Base-by-base conservation (phyloP, 2,113 vertebrate species). In the Amphilophus citrinellus region DNA sequence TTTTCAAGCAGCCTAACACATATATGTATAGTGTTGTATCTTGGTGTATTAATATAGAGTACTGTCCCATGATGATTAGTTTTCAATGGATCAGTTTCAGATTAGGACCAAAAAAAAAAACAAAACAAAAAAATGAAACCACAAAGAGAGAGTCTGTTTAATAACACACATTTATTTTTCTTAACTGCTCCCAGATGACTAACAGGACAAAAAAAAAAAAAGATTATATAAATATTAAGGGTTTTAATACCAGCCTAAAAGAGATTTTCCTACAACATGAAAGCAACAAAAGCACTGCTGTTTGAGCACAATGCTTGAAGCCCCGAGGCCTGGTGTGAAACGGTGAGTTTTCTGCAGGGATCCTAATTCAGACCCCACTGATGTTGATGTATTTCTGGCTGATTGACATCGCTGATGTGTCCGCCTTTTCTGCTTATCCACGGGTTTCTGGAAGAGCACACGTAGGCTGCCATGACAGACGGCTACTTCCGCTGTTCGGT, bases 371-470 rank as follows among this genome's bases (percentile, higher is more conserved):
- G 80, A 66, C 42, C 5, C 63, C 22, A 35, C 71, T n/a, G 47
- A 58, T 56, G 22, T 10, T 61, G 62, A 30, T 20, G 27, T 73
- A 76, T 80, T 39, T 59, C 20, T 22, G 30, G 53, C 73, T 84
- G 86, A 84, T 39, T 82, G 79, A 53, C 82, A 84, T 37, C 17
- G n/a, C 68, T 17, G 68, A 82, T 79, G 90, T 77, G 63, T 65
- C 65, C 47, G 50, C 75, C 42, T 88, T 27, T 18, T 68, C 11
- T 85, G 88, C 87, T 88, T 89, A 77, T 22, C 22, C 22, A 22
- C 22, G 22, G 22, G 22, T 22, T 22, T 22, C 22, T 22, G 22
- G 22, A 22, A 22, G 22, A 22, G 22, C 22, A 22, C 22, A 22
- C 22, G 22, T 22, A 22, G 22, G 22, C 22, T 22, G 22, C 22